Conservation (phyloP, 1,140 invertebrate genomes). For the Bombyx mandarina region DNA sequence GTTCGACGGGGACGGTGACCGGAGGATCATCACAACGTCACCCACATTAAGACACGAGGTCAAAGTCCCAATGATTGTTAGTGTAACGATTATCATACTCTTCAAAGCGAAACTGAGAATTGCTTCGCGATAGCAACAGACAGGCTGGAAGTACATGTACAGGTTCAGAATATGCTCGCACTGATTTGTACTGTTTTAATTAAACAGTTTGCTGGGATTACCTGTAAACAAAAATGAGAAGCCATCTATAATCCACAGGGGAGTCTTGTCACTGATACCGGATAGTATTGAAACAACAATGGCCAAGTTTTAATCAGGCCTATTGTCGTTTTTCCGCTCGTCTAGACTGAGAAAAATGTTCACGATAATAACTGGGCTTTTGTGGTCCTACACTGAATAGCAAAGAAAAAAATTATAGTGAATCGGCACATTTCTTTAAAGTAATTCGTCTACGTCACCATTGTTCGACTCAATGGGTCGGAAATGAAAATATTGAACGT, state of each 20-base stretch:
- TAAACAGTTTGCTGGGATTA: constrained; percentile 1
- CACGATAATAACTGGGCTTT: constrained; percentile 26
- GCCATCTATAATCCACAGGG: constrained; percentile 13
- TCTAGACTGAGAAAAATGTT: constrained; percentile 57
- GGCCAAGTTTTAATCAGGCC: constrained; percentile 59
- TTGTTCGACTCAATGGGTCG: too few species aligned
- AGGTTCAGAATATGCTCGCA: too few species aligned
- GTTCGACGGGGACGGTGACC: too few species aligned
- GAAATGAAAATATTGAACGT: too few species aligned
- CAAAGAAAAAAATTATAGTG: too few species aligned
- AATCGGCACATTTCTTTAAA: background rate
- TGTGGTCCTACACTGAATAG: constrained; percentile 1
- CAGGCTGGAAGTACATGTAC: too few species aligned
- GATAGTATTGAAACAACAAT: constrained; percentile 48
- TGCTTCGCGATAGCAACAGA: too few species aligned
- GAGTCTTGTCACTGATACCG: constrained; percentile 32
- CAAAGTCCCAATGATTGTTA: too few species aligned
- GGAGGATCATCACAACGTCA: too few species aligned
- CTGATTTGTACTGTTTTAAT: background rate
- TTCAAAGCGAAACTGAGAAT: too few species aligned
- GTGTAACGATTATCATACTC: too few species aligned
- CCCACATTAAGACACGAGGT: too few species aligned
- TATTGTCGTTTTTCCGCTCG: constrained; percentile 54
- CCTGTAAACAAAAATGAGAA: constrained; percentile 13
- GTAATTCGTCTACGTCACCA: background rate